phyloP scores from a whole-genome alignment of 2,113 vertebrate species.

The Cnemophilus loriae region DNA sequence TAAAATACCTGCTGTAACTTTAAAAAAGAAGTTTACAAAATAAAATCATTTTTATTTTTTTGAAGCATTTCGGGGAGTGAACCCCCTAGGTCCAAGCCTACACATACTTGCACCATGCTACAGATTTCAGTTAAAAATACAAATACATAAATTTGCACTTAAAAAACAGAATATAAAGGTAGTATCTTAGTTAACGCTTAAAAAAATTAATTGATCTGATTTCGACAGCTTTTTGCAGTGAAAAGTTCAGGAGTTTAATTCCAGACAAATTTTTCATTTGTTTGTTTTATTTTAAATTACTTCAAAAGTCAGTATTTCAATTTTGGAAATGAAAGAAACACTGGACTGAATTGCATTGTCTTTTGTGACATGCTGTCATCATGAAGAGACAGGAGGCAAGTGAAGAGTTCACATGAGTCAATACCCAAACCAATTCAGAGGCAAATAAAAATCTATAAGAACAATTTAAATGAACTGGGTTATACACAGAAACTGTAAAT shows the following conservation, averaged over 20 bases:
- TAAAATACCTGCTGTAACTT: not conserved
- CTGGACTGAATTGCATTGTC: not conserved
- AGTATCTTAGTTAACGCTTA: not conserved
- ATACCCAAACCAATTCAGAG: not conserved
- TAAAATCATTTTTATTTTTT: not conserved
- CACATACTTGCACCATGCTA: not conserved
- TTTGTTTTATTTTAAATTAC: not conserved
- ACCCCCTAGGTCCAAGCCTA: accelerated
- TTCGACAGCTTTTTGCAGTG: not conserved
- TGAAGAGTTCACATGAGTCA: not conserved
- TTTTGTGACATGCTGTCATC: not conserved
- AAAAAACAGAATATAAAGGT: not conserved
- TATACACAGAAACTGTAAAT: not conserved
- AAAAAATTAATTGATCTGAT: not conserved
- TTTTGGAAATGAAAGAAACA: not conserved
- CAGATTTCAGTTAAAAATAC: not conserved
- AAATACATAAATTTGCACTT: not conserved
- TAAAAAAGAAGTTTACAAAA: not conserved
- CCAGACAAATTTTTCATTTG: not conserved
- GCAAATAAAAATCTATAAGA: not conserved
- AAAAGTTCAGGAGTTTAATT: not conserved
- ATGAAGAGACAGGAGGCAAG: not conserved
- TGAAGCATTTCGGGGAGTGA: not conserved
- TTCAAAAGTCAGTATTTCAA: not conserved
- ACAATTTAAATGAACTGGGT: not conserved